Evolutionary conservation across 2,888 invertebrate species (phyloP).

Genomic region (Leucoma salicis): DNA sequence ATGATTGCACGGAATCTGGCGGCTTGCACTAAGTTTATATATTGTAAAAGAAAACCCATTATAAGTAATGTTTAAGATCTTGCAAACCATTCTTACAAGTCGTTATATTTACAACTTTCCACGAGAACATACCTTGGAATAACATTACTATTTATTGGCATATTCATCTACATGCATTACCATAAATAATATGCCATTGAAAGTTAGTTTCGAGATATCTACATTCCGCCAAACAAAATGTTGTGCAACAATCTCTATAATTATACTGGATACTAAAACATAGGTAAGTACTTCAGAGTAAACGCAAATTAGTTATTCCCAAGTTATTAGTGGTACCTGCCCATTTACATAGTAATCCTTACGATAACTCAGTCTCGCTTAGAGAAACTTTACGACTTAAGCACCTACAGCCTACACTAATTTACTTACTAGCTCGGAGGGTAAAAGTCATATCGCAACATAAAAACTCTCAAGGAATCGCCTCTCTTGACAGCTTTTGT

Average conservation of each 20-base stretch:
- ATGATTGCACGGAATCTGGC: too few species aligned
- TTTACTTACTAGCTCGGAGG: conserved; percentile 10
- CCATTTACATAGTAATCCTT: conserved; percentile 34
- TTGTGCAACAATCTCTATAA: not conserved
- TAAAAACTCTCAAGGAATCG: conserved; percentile 6
- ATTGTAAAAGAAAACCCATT: too few species aligned
- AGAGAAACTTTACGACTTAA: conserved; percentile 25
- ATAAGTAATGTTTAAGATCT: not conserved
- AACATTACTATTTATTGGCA: not conserved
- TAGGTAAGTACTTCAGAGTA: conserved; percentile 3
- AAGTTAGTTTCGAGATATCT: not conserved
- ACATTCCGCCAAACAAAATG: too few species aligned
- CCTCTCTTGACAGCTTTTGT: not conserved
- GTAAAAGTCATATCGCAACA: not conserved
- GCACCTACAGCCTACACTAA: conserved; percentile 14
- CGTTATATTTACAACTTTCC: not conserved
- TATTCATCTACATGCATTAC: not conserved
- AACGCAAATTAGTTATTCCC: conserved; percentile 12
- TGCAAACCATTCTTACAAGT: too few species aligned
- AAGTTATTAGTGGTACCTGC: conserved; percentile 26
- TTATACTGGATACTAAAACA: not conserved
- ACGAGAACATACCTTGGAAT: not conserved
- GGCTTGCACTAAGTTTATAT: too few species aligned
- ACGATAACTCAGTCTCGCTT: conserved; percentile 20
- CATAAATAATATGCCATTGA: not conserved